A percentile compares a stretch with the other conserved stretches of the same genome.
phyloP scores from a whole-genome alignment of 2,797 vertebrate genomes.

The Chrosomus eos region DNA sequence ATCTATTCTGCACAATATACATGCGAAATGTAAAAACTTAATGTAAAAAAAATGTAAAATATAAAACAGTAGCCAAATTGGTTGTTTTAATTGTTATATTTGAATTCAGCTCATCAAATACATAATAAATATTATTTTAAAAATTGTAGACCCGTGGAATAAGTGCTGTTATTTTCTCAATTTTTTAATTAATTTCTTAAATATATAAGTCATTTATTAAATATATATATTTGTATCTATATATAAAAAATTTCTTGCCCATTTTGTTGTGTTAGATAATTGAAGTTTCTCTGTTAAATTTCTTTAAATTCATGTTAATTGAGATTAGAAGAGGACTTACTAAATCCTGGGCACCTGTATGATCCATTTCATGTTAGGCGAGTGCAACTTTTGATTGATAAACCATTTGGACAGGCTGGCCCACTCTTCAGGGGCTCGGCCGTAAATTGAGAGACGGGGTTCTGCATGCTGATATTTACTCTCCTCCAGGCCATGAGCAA shows the following conservation, averaged over 20 bases:
- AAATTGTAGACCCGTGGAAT: no score
- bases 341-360: constrained; percentile 97
- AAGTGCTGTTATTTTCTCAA: no score
- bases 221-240: neutral
- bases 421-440: constrained; percentile 90
- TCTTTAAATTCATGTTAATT: neutral
- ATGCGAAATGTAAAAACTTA: no score
- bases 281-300: neutral
- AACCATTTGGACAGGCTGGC: constrained; percentile 89
- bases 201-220: no score
- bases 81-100: no score
- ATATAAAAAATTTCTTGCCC: neutral
- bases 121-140: no score
- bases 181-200: no score
- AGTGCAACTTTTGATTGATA: constrained; percentile 93
- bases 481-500: constrained; percentile 88
- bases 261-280: neutral
- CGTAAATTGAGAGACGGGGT: constrained; percentile 94
- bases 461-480: constrained; percentile 96
- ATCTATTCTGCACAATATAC: no score
- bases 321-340: constrained; percentile 77
- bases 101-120: no score
- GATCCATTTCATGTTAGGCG: constrained; percentile 95
- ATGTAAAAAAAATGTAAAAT: no score
- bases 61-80: no score